Percentiles rank a stretch among this genome's conserved stretches.
Conservation (phyloP, 2,113 vertebrate genomes). For the western clawed frog (Xenopus tropicalis) region DNA sequence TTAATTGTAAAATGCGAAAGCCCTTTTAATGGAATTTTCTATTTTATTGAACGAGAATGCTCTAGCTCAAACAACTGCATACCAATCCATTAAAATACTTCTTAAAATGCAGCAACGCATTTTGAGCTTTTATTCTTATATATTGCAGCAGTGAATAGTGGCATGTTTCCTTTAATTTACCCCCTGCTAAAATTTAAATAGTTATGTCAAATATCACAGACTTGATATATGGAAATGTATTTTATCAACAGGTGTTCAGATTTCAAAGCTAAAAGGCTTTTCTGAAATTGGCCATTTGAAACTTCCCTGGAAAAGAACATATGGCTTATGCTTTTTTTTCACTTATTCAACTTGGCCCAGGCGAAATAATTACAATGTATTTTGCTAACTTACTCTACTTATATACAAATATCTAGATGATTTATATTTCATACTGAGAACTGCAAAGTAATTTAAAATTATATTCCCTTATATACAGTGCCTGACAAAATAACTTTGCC, state of each 20-base stretch:
- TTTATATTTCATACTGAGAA: slow-evolving; percentile 26
- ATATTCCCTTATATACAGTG: slow-evolving; percentile 3
- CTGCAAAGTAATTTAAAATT: slow-evolving; percentile 32
- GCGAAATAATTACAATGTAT: slow-evolving; percentile 19
- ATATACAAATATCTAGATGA: slow-evolving; percentile 23
- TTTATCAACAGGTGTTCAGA: slow-evolving; percentile 33
- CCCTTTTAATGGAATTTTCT: neutral
- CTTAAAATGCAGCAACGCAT: neutral
- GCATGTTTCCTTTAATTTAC: slow-evolving; percentile 23
- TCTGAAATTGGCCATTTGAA: slow-evolving; percentile 1
- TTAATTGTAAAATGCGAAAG: neutral
- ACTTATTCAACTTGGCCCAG: neutral
- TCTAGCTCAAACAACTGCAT: neutral
- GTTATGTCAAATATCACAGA: slow-evolving; percentile 18
- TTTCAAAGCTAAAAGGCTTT: slow-evolving; percentile 14
- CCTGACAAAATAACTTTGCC: slow-evolving; percentile 20
- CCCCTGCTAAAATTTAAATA: slow-evolving; percentile 31
- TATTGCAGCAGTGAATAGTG: neutral
- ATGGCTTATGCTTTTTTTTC: slow-evolving; percentile 5
- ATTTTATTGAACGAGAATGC: neutral
- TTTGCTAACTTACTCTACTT: slow-evolving; percentile 5
- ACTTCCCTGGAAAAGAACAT: slow-evolving; percentile 2
- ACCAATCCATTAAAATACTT: slow-evolving; percentile 4
- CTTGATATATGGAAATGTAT: slow-evolving; percentile 25
- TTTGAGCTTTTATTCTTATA: slow-evolving; percentile 1